These are phyloP conservation scores for Carollia perspicillata DNA, from an alignment of 2,113 vertebrate genomes.

Conservation along the genomic window DNA sequence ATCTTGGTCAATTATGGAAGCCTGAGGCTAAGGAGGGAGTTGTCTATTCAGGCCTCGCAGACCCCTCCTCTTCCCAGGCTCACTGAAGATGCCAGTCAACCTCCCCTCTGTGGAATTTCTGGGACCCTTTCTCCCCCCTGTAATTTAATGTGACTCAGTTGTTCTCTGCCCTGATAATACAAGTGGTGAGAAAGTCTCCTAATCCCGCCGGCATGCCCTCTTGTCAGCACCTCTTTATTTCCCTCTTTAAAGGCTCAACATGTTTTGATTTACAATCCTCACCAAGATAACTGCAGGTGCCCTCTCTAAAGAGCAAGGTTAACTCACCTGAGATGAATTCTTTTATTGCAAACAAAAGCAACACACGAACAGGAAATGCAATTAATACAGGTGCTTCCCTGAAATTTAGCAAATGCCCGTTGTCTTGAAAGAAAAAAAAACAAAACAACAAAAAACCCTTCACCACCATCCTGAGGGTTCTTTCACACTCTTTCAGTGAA, in stretches of 20 bases:
- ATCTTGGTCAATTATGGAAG: constrained; percentile 86
- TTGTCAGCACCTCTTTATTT: constrained; percentile 88
- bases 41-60: constrained; percentile 70
- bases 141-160: constrained; percentile 86
- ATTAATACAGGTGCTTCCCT: constrained; percentile 87
- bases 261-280: constrained; percentile 87
- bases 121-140: constrained; percentile 83
- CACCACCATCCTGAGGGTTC: constrained; percentile 56
- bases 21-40: constrained; percentile 81
- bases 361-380: constrained; percentile 83
- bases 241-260: constrained; percentile 86
- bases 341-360: constrained; percentile 86
- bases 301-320: constrained; percentile 86
- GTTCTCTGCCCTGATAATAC: constrained; percentile 81
- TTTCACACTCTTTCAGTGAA: constrained; percentile 76
- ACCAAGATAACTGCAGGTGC: constrained; percentile 86
- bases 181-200: constrained; percentile 83
- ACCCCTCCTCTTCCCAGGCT: constrained; percentile 79
- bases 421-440: constrained; percentile 59
- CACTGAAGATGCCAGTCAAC: constrained; percentile 77
- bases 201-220: constrained; percentile 85
- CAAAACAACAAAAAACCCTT: neutral
- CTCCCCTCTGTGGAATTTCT: constrained; percentile 84
- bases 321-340: constrained; percentile 88
- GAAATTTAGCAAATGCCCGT: constrained; percentile 80